Evolutionary conservation across 2,113 vertebrate species (phyloP).

Genomic region (Diadophis punctatus): DNA sequence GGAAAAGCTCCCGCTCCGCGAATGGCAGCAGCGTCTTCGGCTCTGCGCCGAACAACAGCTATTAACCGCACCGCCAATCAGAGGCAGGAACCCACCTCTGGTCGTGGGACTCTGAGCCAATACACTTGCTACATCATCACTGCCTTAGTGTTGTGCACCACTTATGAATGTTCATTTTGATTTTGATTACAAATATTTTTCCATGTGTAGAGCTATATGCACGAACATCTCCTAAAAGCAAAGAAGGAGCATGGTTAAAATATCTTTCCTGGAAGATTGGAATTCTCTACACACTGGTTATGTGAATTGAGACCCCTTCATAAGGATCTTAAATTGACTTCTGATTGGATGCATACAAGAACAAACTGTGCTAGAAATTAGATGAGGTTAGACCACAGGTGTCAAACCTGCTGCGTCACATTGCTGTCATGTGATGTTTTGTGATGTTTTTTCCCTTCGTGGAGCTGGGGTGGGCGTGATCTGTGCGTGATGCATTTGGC

Average conservation of each 20-base stretch:
- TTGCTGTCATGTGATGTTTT: too few species aligned
- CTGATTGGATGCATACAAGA: neutral
- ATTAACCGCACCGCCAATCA: too few species aligned
- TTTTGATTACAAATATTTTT: neutral
- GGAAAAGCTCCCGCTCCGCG: too few species aligned
- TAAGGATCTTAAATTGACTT: neutral
- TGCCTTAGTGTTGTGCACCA: neutral
- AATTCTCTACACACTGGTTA: neutral
- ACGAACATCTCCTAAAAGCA: neutral
- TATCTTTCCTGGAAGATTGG: neutral
- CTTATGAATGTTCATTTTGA: neutral
- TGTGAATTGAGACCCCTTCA: neutral
- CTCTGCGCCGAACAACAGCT: too few species aligned
- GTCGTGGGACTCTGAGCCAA: neutral
- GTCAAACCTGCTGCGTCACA: too few species aligned
- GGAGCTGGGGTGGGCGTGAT: too few species aligned
- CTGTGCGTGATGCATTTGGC: too few species aligned
- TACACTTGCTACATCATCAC: neutral
- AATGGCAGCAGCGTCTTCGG: too few species aligned
- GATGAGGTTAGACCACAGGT: neutral
- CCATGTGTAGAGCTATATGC: neutral
- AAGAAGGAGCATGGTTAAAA: neutral
- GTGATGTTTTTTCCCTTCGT: accelerated
- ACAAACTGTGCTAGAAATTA: neutral
- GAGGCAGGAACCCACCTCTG: too few species aligned